Percentiles rank a stretch among this genome's conserved stretches.
These are phyloP conservation scores for Gymnocephalus cernua DNA, from an alignment of 2,113 vertebrate genomes.

Conservation along the genomic window DNA sequence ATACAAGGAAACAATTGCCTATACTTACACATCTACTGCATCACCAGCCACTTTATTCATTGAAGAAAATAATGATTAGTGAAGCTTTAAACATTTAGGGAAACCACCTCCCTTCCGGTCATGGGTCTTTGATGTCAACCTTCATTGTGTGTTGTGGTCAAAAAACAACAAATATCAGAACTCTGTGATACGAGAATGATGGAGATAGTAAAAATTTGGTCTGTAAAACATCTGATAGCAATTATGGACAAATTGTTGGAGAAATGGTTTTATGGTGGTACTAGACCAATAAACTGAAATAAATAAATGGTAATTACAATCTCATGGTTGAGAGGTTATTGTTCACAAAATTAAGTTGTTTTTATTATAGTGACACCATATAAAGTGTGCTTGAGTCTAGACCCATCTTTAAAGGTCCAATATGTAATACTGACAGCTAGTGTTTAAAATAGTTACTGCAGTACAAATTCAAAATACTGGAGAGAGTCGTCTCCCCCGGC, in stretches of 20 bases:
- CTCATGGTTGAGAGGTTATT: neutral
- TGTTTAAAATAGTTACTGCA: too few species aligned
- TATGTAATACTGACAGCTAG: too few species aligned
- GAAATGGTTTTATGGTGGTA: neutral
- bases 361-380: constrained; percentile 20
- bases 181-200: neutral
- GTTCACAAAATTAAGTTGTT: neutral
- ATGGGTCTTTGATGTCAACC: neutral
- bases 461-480: too few species aligned
- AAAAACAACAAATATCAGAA: neutral
- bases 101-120: constrained; percentile 9
- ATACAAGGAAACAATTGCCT: neutral
- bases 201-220: neutral
- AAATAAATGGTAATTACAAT: neutral
- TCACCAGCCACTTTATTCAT: neutral
- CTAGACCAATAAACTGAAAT: neutral
- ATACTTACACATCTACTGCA: neutral
- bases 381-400: neutral
- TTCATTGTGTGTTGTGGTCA: neutral
- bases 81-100: neutral
- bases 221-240: neutral
- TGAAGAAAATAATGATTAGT: neutral
- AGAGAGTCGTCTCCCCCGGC: too few species aligned
- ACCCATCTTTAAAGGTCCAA: too few species aligned
- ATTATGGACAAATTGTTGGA: neutral